Evolutionary conservation across 2,113 vertebrate genomes (phyloP), one percentile per base, ranked within the genome.

Genomic region (Prinia subflava): DNA sequence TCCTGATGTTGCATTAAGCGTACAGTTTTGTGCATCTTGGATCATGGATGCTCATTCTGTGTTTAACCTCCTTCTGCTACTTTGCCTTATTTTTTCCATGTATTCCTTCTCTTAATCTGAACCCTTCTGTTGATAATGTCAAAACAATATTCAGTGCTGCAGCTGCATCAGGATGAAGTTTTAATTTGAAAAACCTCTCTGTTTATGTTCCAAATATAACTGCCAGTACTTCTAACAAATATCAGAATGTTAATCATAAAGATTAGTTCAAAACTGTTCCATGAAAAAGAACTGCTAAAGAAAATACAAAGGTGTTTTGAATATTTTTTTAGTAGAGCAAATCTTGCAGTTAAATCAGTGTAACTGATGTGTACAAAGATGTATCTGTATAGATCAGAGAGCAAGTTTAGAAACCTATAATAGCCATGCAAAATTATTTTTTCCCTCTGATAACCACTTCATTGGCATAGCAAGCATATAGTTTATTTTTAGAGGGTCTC

Each of bases 141-240:
- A 87, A 78, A 92, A 74, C 68, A 91, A 47, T 63, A 77, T 91
- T 92, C 47, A 92, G 69, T 74, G 39, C 73, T 91, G 46, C 73
- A 89, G 52, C 65, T 91, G 64, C 64, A 70, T 69, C 52, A 87
- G 19, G 20, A 77, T 83, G 46, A 94, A 74, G 68, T 70, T 95
- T 31, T 57, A 80, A 91, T 86, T 94, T 53, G 50, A 92, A 90
- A 83, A 83, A 63, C 41, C 2, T 86, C 62, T 82, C 62, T 86
- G 37, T 82, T 90, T 86, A 24, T 69, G 14, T 91, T 89, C 68
- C 68, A 87, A 89, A 81, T 95, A 89, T 89, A 96, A 87, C 60
- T 90, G 60, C 30, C 73, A 71, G 56, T 74, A 74, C 42, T 87
- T 76, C 63, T 65, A 84, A 92, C 68, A 67, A 53, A 77, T 52